Conservation (phyloP, 2,797 vertebrate species). For the Dromococcyx pavoninus region DNA sequence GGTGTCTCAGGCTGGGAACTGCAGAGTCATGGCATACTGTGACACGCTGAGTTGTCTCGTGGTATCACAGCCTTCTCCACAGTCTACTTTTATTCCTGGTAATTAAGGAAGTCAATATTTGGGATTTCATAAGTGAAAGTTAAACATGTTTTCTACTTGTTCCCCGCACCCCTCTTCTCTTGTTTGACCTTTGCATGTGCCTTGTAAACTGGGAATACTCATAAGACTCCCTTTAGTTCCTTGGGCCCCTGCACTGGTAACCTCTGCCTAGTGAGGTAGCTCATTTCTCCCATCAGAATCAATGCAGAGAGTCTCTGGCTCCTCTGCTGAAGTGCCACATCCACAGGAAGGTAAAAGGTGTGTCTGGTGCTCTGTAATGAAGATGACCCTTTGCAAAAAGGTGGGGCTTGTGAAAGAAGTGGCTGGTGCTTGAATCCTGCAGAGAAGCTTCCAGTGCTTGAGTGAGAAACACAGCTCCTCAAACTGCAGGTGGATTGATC, state of each 20-base stretch:
- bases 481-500: background rate
- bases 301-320: background rate
- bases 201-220: background rate
- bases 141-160: background rate
- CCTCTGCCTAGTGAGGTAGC: background rate
- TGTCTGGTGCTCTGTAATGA: background rate
- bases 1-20: conserved; percentile 87
- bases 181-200: background rate
- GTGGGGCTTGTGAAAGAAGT: background rate
- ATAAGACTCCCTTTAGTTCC: background rate
- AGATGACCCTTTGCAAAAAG: background rate
- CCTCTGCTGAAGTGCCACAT: background rate
- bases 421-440: too few species aligned
- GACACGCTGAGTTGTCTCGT: conserved; percentile 87
- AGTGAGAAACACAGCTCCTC: background rate
- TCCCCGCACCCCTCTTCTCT: background rate
- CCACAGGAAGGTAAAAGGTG: background rate
- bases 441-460: background rate
- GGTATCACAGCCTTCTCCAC: conserved; percentile 91
- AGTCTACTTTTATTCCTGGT: conserved; percentile 89
- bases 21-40: conserved; percentile 88
- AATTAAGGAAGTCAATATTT: conserved; percentile 3
- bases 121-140: background rate
- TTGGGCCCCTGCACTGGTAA: background rate
- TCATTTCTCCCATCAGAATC: background rate